Conservation (phyloP, 2,888 invertebrate genomes). For the Troides oblongomaculatus region DNA sequence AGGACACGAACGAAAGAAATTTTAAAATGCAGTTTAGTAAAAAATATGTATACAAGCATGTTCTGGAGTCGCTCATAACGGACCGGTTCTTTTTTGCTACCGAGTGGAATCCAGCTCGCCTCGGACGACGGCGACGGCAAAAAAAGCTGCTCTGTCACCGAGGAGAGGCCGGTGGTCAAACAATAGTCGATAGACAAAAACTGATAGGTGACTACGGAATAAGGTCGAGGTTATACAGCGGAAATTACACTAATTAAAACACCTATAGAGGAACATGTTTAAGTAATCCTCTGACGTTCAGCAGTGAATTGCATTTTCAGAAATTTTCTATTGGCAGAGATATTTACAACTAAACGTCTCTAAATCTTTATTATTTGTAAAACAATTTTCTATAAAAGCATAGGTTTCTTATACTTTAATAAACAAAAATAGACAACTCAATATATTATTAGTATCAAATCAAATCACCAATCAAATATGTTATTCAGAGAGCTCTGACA, state of each 20-base stretch:
- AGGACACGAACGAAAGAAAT: conserved; percentile 16
- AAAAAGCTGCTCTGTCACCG: conserved; percentile 21
- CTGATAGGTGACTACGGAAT: conserved; percentile 5
- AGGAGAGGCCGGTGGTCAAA: conserved; percentile 23
- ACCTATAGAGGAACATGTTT: conserved; percentile 1
- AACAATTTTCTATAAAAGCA: too few relatives aligned
- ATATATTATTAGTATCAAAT: too few relatives aligned
- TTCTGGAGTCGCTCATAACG: conserved; percentile 25
- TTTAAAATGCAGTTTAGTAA: conserved; percentile 12
- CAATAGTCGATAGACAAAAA: conserved; percentile 26
- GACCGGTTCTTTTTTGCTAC: conserved; percentile 26
- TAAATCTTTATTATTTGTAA: background rate
- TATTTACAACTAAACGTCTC: background rate
- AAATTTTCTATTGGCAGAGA: background rate
- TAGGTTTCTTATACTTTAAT: too few relatives aligned
- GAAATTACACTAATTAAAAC: conserved; percentile 18
- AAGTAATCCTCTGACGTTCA: background rate
- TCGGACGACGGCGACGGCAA: conserved; percentile 1
- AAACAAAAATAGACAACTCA: too few relatives aligned
- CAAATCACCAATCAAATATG: too few relatives aligned
- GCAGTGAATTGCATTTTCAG: background rate
- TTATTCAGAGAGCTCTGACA: too few relatives aligned
- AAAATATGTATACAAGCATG: conserved; percentile 20
- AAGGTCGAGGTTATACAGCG: conserved; percentile 18
- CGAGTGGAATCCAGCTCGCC: conserved; percentile 22